Evolutionary conservation across 2,888 invertebrate species (phyloP), one percentile per base, ranked within the genome.

Genomic region (Ischnura elegans): DNA sequence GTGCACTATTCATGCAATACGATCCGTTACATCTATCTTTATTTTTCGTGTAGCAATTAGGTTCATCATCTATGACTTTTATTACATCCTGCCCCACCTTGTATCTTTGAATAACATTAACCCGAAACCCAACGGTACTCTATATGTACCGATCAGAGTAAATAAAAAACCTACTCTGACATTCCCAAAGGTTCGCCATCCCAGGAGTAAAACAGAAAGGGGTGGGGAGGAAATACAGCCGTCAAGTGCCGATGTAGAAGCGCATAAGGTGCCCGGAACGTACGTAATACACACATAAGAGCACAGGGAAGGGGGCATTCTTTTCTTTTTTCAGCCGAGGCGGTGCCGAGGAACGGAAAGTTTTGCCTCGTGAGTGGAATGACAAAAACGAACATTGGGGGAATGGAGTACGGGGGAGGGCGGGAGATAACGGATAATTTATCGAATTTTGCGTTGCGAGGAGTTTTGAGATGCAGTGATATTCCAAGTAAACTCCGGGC

Each of bases 161-260:
- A n/a, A n/a, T n/a, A n/a, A n/a, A n/a, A n/a, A n/a, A n/a, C n/a
- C n/a, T n/a, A n/a, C n/a, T n/a, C n/a, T n/a, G n/a, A n/a, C n/a
- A n/a, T n/a, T n/a, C n/a, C n/a, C n/a, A n/a, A n/a, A n/a, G n/a
- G n/a, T n/a, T n/a, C n/a, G n/a, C n/a, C n/a, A n/a, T n/a, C n/a
- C n/a, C n/a, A 47, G 47, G 47, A 16, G 47, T 47, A 16, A 16
- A 10, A 25, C 61, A 19, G 61, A n/a, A 21, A 8, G 61, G 61
- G 61, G 2, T 21, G 51, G 55, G 36, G 42, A 42, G 55, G 87
- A n/a, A 36, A 87, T 6, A 87, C 21, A 61, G 25, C 25, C 21
- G 47, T 42, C 90, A 43, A n/a, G n/a, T n/a, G n/a, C n/a, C 51
- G 43, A 21, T 90, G 90, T 66, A 90, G 90, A 90, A 90, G 66